Evolutionary conservation across 2,888 invertebrate genomes (phyloP).

Genomic region (Lasioglossum vierecki): DNA sequence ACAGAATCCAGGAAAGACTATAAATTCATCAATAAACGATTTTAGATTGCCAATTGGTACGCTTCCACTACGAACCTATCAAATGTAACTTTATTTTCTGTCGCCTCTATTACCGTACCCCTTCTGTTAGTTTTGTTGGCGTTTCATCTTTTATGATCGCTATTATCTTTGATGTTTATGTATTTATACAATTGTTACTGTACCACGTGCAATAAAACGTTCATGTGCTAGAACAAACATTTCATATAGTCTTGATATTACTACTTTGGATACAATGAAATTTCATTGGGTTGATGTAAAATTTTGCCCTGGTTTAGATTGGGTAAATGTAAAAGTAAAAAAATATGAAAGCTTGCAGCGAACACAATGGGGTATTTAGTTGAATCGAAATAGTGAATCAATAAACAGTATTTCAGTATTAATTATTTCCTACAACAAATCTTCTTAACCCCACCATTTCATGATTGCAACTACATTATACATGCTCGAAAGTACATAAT

Average conservation of each 20-base stretch:
- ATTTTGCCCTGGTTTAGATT: no score
- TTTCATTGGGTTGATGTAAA: no score
- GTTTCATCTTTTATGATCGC: neutral
- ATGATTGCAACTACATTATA: neutral
- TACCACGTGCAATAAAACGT: neutral
- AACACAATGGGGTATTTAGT: no score
- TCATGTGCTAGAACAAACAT: no score
- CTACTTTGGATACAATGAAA: no score
- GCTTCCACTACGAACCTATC: neutral
- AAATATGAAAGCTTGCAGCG: no score
- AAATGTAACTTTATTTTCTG: slow-evolving; percentile 21
- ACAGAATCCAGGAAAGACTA: slow-evolving; percentile 52
- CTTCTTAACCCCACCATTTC: neutral
- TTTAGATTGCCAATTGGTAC: slow-evolving; percentile 43
- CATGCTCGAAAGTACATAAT: neutral
- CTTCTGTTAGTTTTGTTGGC: neutral
- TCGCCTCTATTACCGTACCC: neutral
- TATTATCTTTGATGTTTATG: neutral
- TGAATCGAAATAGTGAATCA: neutral
- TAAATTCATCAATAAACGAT: slow-evolving; percentile 64
- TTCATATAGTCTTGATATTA: no score
- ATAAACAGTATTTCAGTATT: neutral
- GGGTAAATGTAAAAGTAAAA: no score
- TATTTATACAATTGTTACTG: neutral
- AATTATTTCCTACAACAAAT: neutral